phyloP scores from a whole-genome alignment of 2,888 invertebrate genomes.

The Zootermopsis nevadensis region DNA sequence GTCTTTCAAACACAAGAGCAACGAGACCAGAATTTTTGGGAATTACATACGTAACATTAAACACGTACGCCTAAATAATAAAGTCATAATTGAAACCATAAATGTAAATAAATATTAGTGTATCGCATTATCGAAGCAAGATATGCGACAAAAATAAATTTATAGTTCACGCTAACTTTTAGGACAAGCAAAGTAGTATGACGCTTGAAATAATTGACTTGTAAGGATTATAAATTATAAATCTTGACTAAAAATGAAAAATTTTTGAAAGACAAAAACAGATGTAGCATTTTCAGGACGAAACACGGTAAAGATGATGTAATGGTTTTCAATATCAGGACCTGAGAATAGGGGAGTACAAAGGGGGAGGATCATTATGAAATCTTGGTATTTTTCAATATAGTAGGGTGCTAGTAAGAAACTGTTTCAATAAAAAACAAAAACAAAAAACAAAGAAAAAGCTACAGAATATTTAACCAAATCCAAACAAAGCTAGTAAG shows the following conservation, averaged over 20 bases:
- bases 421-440: constrained; percentile 45
- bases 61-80: no score
- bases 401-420: constrained; percentile 49
- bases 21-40: no score
- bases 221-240: no score
- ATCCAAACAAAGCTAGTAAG: constrained; percentile 44
- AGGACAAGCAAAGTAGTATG: no score
- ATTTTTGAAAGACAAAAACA: background rate
- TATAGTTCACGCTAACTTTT: no score
- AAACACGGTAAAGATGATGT: constrained; percentile 24
- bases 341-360: constrained; percentile 51
- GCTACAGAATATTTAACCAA: constrained; percentile 46
- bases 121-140: no score
- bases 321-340: constrained; percentile 52
- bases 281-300: constrained; percentile 24
- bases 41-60: no score
- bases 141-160: no score
- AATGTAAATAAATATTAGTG: no score
- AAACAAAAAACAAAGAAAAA: constrained; percentile 47
- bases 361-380: constrained; percentile 49
- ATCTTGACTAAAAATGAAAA: no score
- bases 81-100: no score
- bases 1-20: background rate
- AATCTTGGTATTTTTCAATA: constrained; percentile 45
- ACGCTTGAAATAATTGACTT: no score